phyloP scores from a whole-genome alignment of 2,888 invertebrate species.

The Leucoma salicis region DNA sequence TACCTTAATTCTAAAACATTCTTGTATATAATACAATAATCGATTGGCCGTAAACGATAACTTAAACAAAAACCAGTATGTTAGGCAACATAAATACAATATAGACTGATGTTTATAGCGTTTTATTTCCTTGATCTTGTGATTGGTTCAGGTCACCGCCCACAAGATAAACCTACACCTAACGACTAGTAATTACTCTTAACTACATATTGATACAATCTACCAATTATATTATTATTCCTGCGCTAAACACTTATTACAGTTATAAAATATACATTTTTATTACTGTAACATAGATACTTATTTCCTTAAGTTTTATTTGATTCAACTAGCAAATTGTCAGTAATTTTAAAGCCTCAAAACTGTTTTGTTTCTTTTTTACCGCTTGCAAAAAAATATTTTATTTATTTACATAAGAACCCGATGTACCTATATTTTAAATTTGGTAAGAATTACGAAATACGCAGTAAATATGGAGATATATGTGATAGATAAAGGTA shows the following conservation, averaged over 20 bases:
- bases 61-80: neutral
- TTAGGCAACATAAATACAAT: neutral
- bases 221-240: constrained; percentile 38
- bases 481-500: too few species aligned
- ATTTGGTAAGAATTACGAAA: too few species aligned
- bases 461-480: too few species aligned
- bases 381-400: too few species aligned
- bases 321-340: too few species aligned
- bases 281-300: neutral
- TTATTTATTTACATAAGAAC: too few species aligned
- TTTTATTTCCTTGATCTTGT: constrained; percentile 49
- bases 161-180: constrained; percentile 45
- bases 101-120: neutral
- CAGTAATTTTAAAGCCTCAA: too few species aligned
- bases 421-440: too few species aligned
- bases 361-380: too few species aligned
- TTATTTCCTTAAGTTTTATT: neutral
- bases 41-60: constrained; percentile 20
- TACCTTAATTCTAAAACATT: too few species aligned
- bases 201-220: constrained; percentile 27
- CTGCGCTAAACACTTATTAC: constrained; percentile 5
- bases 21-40: too few species aligned
- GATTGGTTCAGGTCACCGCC: constrained; percentile 39
- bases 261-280: neutral
- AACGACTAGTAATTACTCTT: constrained; percentile 38